Percentiles rank a stretch among this genome's conserved stretches.
Evolutionary conservation across 2,113 vertebrate genomes (phyloP).

Genomic region (Mellivora capensis): DNA sequence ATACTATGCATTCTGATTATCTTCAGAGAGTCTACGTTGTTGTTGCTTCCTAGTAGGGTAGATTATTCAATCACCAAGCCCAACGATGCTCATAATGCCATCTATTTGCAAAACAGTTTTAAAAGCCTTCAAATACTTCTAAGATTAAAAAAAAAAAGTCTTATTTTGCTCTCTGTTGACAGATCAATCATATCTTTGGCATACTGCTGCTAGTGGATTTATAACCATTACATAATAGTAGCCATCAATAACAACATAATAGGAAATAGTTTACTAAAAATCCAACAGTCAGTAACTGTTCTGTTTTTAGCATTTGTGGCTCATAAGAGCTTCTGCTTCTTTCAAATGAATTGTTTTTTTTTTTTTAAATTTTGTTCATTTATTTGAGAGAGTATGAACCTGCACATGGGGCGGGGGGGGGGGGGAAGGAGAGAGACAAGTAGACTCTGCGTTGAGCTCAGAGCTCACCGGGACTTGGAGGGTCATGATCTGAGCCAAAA

Average conservation of each 20-base stretch:
- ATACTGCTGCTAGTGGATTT: background rate
- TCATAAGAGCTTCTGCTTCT: background rate
- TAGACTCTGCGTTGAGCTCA: background rate
- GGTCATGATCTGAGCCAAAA: background rate
- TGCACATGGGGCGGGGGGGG: too few relatives aligned
- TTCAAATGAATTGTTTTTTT: conserved; percentile 1
- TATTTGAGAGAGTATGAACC: background rate
- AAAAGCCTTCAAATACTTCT: conserved; percentile 42
- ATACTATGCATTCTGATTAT: background rate
- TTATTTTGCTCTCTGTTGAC: conserved; percentile 38
- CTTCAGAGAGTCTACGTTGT: background rate
- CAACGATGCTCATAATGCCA: background rate
- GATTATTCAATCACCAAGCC: conserved; percentile 40
- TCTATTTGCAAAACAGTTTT: conserved; percentile 50
- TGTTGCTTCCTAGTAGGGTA: background rate
- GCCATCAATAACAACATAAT: conserved; percentile 14
- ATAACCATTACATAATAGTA: conserved; percentile 14
- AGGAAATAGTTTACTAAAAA: background rate
- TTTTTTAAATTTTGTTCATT: background rate
- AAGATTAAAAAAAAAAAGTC: conserved; percentile 40
- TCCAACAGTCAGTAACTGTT: background rate
- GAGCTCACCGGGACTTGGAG: background rate
- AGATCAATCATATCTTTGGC: conserved; percentile 36
- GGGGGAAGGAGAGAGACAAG: background rate
- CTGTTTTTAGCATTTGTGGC: background rate